phyloP scores from a whole-genome alignment of 2,113 vertebrate species.

The Cricetomys ansorgei region DNA sequence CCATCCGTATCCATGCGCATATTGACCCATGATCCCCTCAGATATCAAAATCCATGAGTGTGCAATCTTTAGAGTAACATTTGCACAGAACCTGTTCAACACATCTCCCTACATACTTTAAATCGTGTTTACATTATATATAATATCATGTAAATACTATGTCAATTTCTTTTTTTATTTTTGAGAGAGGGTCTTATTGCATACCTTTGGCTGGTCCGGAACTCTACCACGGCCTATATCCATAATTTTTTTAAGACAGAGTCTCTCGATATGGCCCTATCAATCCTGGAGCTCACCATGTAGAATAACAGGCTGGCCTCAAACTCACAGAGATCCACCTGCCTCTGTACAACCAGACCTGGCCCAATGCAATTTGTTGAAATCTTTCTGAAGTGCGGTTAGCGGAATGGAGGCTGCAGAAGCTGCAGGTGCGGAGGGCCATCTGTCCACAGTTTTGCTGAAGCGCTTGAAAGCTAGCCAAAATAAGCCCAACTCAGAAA shows the following conservation, averaged over 20 bases:
- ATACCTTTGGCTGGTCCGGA: not conserved
- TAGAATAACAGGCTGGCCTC: not conserved
- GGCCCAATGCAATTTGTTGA: not conserved
- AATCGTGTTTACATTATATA: not conserved
- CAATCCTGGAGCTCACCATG: not conserved
- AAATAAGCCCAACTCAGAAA: not conserved
- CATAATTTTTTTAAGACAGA: not conserved
- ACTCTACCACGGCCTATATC: not conserved
- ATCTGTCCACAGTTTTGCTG: not conserved
- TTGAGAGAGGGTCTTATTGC: not conserved
- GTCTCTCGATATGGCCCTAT: not conserved
- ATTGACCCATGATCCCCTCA: not conserved
- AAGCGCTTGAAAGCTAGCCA: not conserved
- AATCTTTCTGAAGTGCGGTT: not conserved
- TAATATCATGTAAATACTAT: not conserved
- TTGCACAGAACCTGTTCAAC: not conserved
- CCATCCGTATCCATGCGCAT: not conserved
- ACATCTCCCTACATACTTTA: not conserved
- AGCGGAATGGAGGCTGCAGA: not conserved
- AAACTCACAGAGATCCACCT: not conserved
- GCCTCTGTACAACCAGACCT: not conserved
- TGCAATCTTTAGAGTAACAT: not conserved
- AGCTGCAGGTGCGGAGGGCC: not conserved
- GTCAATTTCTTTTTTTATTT: too few species aligned
- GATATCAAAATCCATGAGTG: not conserved